Conservation (phyloP, 2,113 vertebrate genomes). For the Triplophysa siluroides region DNA sequence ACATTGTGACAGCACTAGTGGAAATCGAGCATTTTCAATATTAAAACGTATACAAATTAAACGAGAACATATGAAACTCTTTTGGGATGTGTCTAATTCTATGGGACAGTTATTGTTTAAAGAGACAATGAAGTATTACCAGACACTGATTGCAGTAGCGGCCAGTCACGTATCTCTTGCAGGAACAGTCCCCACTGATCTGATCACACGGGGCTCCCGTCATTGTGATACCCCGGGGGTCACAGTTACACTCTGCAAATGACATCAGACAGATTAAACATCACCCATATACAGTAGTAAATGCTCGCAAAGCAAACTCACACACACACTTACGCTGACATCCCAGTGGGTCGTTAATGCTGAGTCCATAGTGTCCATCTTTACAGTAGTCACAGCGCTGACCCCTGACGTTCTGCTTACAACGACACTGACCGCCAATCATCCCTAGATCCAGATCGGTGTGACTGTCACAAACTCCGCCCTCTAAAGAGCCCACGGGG, state of each 20-base stretch:
- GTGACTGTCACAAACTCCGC: slow-evolving; percentile 80
- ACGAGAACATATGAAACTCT: no score
- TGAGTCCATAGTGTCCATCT: slow-evolving; percentile 80
- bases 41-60: background rate
- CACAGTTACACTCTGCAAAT: slow-evolving; percentile 79
- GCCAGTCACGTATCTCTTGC: slow-evolving; percentile 84
- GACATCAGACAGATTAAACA: background rate
- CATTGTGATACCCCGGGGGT: slow-evolving; percentile 75
- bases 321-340: slow-evolving; percentile 74
- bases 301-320: background rate
- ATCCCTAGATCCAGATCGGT: slow-evolving; percentile 75
- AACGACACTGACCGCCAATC: slow-evolving; percentile 84
- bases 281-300: background rate
- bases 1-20: no score
- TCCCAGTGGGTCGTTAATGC: slow-evolving; percentile 73
- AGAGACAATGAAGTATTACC: slow-evolving; percentile 70
- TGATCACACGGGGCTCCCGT: slow-evolving; percentile 78
- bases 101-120: background rate
- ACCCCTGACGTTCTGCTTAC: slow-evolving; percentile 79
- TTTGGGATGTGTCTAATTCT: no score
- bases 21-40: background rate
- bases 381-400: slow-evolving; percentile 81
- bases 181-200: slow-evolving; percentile 84
- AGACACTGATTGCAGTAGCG: slow-evolving; percentile 82
- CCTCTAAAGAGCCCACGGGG: slow-evolving; percentile 79